Base-by-base conservation (phyloP, 2,888 invertebrate species). In the Oscheius onirici region DNA sequence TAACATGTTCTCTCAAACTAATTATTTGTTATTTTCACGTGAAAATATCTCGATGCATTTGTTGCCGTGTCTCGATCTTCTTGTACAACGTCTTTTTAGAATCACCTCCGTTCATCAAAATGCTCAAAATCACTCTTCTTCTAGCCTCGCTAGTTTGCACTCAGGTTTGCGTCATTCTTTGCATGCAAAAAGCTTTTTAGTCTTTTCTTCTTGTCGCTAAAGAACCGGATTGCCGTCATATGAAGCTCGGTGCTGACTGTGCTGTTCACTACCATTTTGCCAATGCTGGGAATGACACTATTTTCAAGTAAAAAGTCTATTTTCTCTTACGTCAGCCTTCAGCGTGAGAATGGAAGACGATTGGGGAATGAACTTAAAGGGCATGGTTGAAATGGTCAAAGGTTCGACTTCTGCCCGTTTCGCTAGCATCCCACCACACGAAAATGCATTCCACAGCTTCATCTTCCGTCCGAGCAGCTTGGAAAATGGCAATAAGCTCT, bases 201-300 rank as follows among this genome's bases (percentile, higher is more conserved):
- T 15, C 57, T 40, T 15, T 20, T 2, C 34, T 57, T 57, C 57
- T 57, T 20, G 40, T 57, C 17, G 2, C 34, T n/a, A 57, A 57
- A n/a, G 57, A 28, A 3, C 57, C 57, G 3, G 40, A 34, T 11
- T 57, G 57, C 34, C 1, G 8, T 15, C 28, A 34, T 34, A 24
- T 57, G 17, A 34, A 15, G 13, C 34, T 34, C 15, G 57, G 40
- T n/a, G 34, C 28, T 15, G 34, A 28, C n/a, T 57, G 57, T 17
- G 57, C 57, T 20, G 28, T 57, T 40, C 40, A 57, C 40, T 57
- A 57, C 40, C 34, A 57, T 34, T 40, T 57, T 28, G 24, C 10
- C 34, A 57, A 57, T n/a, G 28, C 28, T 28, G 57, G 40, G 8
- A 15, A 13, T 15, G 57, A 34, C 15, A 40, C 57, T 5, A 17